Base-by-base conservation (phyloP, 2,797 vertebrate species). In the Lagorchestes hirsutus region DNA sequence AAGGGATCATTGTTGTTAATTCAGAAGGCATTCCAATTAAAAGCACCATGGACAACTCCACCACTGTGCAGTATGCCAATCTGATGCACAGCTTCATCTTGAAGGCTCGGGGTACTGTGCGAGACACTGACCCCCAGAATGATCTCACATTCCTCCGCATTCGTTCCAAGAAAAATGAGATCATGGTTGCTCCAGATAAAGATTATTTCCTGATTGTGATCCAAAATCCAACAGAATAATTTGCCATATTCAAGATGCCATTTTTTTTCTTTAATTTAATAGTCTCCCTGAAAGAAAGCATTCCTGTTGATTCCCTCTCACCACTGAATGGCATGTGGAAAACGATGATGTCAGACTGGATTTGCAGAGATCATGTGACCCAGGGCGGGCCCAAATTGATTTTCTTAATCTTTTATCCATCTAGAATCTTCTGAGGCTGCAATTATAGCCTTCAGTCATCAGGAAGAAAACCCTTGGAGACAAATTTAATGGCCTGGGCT, bases 141-240 rank as follows among this genome's bases (percentile, higher is more conserved):
- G 99, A 99, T 98, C 99, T 99, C 96, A 99, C 99, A 0, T 99
- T 99, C 98, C 99, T 99, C 93, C 98, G 99, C 0, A 98, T 99
- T 97, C 99, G 99, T 95, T 99, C 99, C 98, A 99, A 99, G 99
- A 99, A 99, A 98, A 99, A 99, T 0, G 99, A 99, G 97, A 99
- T 99, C 98, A 99, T 99, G 99, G 99, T 99, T 56, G 99, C 99
- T 82, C 99, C 99, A 99, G 99, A 99, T 98, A 99, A 99, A 98
- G 99, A 99, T 98, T 99, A 99, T 98, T 99, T 99, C 98, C 97
- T 99, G 98, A 99, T 99, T 95, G 99, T 99, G 98, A 99, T 99
- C 97, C 99, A 99, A 99, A 99, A 99, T 97, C 99, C 99, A 11
- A 99, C 99, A 0, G 99, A 99, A 98, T 99, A 98, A 98, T 82